Evolutionary conservation across 2,797 vertebrate species (phyloP), one percentile per base, ranked within the genome.

Genomic region (Schizopygopsis malacanthus): DNA sequence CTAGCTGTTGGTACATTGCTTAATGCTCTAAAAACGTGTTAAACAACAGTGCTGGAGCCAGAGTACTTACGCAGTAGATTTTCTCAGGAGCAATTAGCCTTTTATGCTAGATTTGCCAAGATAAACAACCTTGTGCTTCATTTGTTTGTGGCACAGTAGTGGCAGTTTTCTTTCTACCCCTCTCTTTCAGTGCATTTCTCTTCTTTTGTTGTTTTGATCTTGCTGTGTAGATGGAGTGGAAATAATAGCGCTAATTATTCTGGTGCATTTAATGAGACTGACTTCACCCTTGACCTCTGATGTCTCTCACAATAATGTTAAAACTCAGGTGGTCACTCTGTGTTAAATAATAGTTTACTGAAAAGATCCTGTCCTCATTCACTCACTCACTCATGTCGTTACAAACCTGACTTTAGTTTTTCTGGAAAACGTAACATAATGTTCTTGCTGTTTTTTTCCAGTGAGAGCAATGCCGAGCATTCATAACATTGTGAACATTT

Each of bases 61-160:
- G 70, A 89, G 70, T 59, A 86, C 73, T 81, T 85, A 84, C 73
- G 79, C 70, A 87, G 88, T 82, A 87, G 67, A 81, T 70, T 87
- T 90, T 89, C 79, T 91, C 86, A 63, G 65, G 71, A 81, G 69
- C 87, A 91, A 88, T 90, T 89, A 89, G 81, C 86, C 77, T 82
- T 75, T 79, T 67, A 73, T 79, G 87, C 79, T 70, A 87, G 88
- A 84, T 54, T 75, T 67, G 78, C 89, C 91, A 90, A 88, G 86
- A 89, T 83, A 89, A 92, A 90, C 84, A 91, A 77, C 69, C 86
- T 56, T 81, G 82, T 43, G 50, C 80, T 83, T 85, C 65, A 85
- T 84, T 87, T 87, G 75, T 89, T 90, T 88, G 33, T 33, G 33
- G 33, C 33, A 86, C 45, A 82, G 81, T 82, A 70, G 83, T 83